A percentile compares a stretch with the other conserved stretches of the same genome.
Evolutionary conservation across 2,797 vertebrate species (phyloP).

Genomic region (Petrocephalus schoutedeni): DNA sequence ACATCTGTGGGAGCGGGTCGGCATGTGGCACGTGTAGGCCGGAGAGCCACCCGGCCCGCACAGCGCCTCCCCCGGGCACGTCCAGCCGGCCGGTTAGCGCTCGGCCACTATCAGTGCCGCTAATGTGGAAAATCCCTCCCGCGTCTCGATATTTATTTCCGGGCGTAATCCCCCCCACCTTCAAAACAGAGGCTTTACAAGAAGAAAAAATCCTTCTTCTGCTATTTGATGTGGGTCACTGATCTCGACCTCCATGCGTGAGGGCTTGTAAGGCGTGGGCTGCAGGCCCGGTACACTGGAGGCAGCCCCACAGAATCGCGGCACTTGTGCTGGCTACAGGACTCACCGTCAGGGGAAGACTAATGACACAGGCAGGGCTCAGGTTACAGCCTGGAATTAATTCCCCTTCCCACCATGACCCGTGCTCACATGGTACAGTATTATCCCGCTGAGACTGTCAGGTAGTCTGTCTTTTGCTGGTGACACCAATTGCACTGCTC

Average conservation of each 20-base stretch:
- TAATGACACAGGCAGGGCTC: neutral
- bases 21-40: slow-evolving; percentile 55
- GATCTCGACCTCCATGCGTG: neutral
- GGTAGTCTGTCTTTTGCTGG: neutral
- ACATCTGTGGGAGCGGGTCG: slow-evolving; percentile 60
- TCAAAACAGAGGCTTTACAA: neutral
- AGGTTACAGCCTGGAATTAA: neutral
- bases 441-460: neutral
- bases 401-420: neutral
- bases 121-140: slow-evolving; percentile 21
- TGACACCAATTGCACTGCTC: neutral
- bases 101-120: slow-evolving; percentile 30
- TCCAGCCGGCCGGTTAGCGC: slow-evolving; percentile 4
- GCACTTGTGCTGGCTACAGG: neutral
- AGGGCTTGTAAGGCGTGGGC: neutral
- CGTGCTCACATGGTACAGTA: neutral
- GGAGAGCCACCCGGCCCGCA: slow-evolving; percentile 28
- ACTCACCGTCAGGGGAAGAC: neutral
- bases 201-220: neutral
- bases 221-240: neutral
- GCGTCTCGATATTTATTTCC: neutral
- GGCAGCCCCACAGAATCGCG: neutral
- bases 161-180: neutral
- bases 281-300: neutral
- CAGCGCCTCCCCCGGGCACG: neutral